phyloP scores from a whole-genome alignment of 2,888 invertebrate genomes.

The Drosophila mulleri region DNA sequence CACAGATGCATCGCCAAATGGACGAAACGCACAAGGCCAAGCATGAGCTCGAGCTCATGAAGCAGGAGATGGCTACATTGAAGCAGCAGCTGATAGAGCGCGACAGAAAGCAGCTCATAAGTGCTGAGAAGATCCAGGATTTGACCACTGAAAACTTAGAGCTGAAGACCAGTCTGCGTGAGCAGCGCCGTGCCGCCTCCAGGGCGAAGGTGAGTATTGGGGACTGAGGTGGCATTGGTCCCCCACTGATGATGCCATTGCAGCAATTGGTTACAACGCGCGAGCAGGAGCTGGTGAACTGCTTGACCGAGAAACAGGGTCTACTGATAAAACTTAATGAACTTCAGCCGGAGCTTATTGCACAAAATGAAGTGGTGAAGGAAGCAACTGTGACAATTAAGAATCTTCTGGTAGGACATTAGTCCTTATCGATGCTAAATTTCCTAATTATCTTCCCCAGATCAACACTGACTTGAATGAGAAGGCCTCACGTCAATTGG shows the following conservation, averaged over 20 bases:
- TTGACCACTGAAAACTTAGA: not conserved
- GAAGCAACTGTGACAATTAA: not conserved
- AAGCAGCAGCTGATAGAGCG: not conserved
- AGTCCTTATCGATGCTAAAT: no score
- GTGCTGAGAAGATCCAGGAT: not conserved
- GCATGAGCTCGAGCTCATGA: not conserved
- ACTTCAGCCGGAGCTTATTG: constrained; percentile 1
- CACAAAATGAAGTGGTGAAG: not conserved
- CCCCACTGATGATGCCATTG: not conserved
- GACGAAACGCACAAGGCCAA: not conserved
- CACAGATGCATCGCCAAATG: not conserved
- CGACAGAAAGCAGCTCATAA: no score
- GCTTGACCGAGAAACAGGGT: not conserved
- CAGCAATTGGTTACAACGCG: not conserved
- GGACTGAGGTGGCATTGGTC: no score
- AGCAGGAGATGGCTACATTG: not conserved
- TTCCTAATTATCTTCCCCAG: not conserved
- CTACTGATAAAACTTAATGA: not conserved
- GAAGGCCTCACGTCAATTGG: not conserved
- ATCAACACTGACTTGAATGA: not conserved
- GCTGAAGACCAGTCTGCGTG: not conserved
- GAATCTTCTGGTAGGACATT: not conserved
- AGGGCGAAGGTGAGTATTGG: not conserved
- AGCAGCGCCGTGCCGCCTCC: not conserved
- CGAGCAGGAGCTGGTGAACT: not conserved